Evolutionary conservation across 2,888 invertebrate genomes (phyloP).

Genomic region (Cataglyphis albicans): DNA sequence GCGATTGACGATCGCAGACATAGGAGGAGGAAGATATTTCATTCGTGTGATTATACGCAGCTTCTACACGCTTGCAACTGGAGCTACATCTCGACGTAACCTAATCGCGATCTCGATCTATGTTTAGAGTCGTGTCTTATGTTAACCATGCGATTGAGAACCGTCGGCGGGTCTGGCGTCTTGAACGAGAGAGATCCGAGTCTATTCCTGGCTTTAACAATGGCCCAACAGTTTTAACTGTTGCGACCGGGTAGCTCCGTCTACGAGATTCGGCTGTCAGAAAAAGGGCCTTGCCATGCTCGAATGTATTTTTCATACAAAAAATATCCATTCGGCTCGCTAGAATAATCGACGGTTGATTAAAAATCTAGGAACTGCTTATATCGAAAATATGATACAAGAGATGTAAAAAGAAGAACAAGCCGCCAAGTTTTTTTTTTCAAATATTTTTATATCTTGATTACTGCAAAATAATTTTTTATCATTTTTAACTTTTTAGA

Average conservation of each 20-base stretch:
- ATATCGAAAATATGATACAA: not conserved
- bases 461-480: too few species aligned
- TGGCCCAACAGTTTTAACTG: conserved; percentile 81
- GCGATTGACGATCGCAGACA: conserved; percentile 6
- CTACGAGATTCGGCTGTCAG: conserved; percentile 26
- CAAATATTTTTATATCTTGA: too few species aligned
- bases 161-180: conserved; percentile 65
- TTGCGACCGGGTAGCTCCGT: conserved; percentile 64
- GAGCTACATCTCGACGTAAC: conserved; percentile 11
- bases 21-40: not conserved
- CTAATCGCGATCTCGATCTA: conserved; percentile 47
- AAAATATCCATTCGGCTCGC: not conserved
- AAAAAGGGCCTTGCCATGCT: conserved; percentile 13
- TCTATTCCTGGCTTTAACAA: conserved; percentile 83
- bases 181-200: conserved; percentile 77
- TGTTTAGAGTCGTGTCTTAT: conserved; percentile 40
- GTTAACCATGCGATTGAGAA: conserved; percentile 62
- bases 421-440: too few species aligned
- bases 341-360: conserved; percentile 7
- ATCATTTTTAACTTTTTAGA: too few species aligned
- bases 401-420: too few species aligned
- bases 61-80: conserved; percentile 26
- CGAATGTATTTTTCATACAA: not conserved
- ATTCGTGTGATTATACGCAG: conserved; percentile 24
- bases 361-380: not conserved